Percentiles rank a stretch among this genome's conserved stretches.
Evolutionary conservation across 2,888 invertebrate species (phyloP).

Genomic region (Trichopria drosophilae): DNA sequence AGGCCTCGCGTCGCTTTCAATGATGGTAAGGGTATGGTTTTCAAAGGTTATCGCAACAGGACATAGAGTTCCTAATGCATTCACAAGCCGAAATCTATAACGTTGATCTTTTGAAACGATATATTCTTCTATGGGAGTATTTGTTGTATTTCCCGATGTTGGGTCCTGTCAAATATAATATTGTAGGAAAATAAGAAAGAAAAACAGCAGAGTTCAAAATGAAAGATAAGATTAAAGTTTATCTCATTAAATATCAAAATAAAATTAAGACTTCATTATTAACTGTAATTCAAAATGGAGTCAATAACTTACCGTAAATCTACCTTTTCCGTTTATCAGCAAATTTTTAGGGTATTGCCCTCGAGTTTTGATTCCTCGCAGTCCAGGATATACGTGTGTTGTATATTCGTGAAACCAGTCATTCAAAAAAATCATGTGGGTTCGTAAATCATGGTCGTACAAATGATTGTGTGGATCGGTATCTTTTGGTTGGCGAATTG

Average conservation of each 20-base stretch:
- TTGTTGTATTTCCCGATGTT: conserved; percentile 13
- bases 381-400: conserved; percentile 74
- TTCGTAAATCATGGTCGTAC: conserved; percentile 31
- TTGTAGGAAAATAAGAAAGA: too few species aligned
- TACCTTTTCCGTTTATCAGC: conserved; percentile 81
- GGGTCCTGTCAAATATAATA: conserved; percentile 15
- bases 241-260: too few species aligned
- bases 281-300: too few species aligned
- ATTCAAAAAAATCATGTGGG: conserved; percentile 28
- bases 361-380: conserved; percentile 64
- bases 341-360: conserved; percentile 81
- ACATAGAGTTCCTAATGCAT: conserved; percentile 37
- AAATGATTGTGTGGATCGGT: conserved; percentile 41
- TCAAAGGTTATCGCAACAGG: conserved; percentile 27
- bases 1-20: conserved; percentile 39
- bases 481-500: conserved; percentile 69
- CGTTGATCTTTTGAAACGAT: conserved; percentile 25
- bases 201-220: too few species aligned
- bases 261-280: too few species aligned
- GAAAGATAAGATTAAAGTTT: too few species aligned
- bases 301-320: conserved; percentile 28
- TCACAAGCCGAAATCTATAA: conserved; percentile 39
- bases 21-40: conserved; percentile 30
- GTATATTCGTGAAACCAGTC: conserved; percentile 65
- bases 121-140: conserved; percentile 17